phyloP scores from a whole-genome alignment of 2,113 vertebrate species.

The Thunnus thynnus region DNA sequence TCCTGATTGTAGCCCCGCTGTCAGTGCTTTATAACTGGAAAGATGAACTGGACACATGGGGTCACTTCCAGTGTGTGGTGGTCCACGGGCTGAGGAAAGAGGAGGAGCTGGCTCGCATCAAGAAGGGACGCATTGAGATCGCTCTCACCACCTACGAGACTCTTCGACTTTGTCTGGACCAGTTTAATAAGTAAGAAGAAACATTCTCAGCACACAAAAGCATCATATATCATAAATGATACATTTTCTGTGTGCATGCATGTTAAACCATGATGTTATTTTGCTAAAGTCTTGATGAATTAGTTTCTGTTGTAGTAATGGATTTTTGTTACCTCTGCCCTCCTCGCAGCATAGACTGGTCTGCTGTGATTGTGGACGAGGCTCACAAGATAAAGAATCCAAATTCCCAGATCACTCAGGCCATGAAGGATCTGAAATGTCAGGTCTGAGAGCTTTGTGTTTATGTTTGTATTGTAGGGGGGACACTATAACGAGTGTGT shows the following conservation, averaged over 20 bases:
- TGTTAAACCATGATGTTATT: not conserved
- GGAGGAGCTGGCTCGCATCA: constrained; percentile 89
- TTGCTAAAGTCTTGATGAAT: too few species aligned
- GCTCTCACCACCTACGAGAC: constrained; percentile 95
- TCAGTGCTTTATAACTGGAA: constrained; percentile 98
- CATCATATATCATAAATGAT: not conserved
- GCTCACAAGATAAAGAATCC: constrained; percentile 97
- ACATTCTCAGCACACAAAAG: not conserved
- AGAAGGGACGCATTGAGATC: constrained; percentile 91
- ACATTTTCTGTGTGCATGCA: not conserved
- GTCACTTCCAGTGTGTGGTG: constrained; percentile 90
- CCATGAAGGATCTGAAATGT: constrained; percentile 93
- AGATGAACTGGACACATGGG: constrained; percentile 96
- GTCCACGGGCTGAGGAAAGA: constrained; percentile 94
- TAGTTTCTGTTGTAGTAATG: not conserved
- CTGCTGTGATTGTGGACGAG: constrained; percentile 95
- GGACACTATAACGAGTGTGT: not conserved
- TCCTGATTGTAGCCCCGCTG: constrained; percentile 95
- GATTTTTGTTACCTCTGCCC: not conserved
- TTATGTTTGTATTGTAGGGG: not conserved
- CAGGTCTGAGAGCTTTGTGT: constrained; percentile 80
- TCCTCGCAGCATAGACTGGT: constrained; percentile 90
- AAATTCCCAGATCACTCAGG: constrained; percentile 92
- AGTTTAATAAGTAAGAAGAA: constrained; percentile 90
- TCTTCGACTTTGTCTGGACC: constrained; percentile 90